Evolutionary conservation across 1,140 invertebrate genomes (phyloP).

Genomic region (Limonius californicus): DNA sequence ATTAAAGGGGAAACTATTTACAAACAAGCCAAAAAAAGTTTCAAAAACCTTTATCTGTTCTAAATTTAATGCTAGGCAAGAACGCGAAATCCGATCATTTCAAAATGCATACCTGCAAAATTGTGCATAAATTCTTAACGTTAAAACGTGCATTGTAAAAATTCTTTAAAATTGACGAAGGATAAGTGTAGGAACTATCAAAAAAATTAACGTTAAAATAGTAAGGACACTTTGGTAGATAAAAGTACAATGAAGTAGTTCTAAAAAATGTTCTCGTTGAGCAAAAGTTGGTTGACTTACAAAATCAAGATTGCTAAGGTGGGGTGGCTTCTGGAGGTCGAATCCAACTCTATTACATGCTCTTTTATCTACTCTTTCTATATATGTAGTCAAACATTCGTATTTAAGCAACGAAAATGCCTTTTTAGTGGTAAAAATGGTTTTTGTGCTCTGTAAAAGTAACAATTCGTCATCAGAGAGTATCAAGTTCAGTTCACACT

Average conservation of each 20-base stretch:
- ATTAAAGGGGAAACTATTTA: not conserved
- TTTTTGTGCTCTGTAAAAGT: too few species aligned
- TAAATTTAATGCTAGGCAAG: too few species aligned
- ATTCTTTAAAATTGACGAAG: not conserved
- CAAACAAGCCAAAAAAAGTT: too few species aligned
- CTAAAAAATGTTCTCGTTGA: not conserved
- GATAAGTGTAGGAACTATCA: conserved; percentile 6
- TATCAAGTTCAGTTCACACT: too few species aligned
- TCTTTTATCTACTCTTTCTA: conserved; percentile 1
- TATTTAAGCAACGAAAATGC: too few species aligned
- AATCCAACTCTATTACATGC: too few species aligned
- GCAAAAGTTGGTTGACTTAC: too few species aligned
- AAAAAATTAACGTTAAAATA: conserved; percentile 2
- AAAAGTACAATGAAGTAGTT: not conserved
- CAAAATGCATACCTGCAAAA: not conserved
- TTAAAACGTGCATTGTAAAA: not conserved
- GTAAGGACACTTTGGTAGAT: conserved; percentile 1
- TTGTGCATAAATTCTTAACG: not conserved
- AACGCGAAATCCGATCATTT: not conserved
- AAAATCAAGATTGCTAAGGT: too few species aligned
- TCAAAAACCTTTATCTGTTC: too few species aligned
- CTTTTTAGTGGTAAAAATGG: too few species aligned
- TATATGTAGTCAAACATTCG: not conserved
- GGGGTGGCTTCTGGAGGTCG: too few species aligned
- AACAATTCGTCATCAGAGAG: too few species aligned